Evolutionary conservation across 2,888 invertebrate genomes (phyloP).

Genomic region (Hyposoter dolosus): DNA sequence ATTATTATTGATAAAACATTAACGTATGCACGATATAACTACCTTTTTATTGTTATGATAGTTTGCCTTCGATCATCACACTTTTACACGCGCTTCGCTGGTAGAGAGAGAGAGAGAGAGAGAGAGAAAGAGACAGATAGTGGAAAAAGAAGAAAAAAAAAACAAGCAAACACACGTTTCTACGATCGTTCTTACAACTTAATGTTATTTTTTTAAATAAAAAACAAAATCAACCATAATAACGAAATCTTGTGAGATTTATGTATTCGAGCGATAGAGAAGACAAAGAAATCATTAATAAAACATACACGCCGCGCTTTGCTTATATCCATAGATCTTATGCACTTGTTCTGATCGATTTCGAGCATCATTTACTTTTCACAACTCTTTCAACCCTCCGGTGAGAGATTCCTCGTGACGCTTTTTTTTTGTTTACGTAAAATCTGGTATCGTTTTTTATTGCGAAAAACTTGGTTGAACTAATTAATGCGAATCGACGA

Average conservation of each 20-base stretch:
- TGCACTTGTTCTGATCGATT: background rate
- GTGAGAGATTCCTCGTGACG: background rate
- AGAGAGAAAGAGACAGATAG: constrained; percentile 1
- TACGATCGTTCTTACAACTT: constrained; percentile 71
- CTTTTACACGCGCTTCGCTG: constrained; percentile 69
- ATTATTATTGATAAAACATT: constrained; percentile 66
- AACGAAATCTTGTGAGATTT: constrained; percentile 64
- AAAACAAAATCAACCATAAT: background rate
- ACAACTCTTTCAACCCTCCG: background rate
- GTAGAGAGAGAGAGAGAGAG: constrained; percentile 4
- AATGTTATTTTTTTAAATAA: constrained; percentile 74
- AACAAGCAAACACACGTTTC: constrained; percentile 62
- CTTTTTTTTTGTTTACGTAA: background rate
- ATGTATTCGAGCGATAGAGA: constrained; percentile 68
- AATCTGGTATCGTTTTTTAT: background rate
- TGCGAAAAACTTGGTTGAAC: background rate
- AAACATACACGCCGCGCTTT: constrained; percentile 72
- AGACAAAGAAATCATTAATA: constrained; percentile 67
- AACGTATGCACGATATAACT: constrained; percentile 66
- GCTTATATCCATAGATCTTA: constrained; percentile 56
- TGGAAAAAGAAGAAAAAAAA: background rate
- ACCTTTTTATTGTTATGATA: constrained; percentile 65
- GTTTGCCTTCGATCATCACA: constrained; percentile 67
- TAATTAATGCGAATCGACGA: background rate
- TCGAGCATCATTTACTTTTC: background rate